Base-by-base conservation (phyloP, 1,140 invertebrate species). In the Mizuhopecten yessoensis region DNA sequence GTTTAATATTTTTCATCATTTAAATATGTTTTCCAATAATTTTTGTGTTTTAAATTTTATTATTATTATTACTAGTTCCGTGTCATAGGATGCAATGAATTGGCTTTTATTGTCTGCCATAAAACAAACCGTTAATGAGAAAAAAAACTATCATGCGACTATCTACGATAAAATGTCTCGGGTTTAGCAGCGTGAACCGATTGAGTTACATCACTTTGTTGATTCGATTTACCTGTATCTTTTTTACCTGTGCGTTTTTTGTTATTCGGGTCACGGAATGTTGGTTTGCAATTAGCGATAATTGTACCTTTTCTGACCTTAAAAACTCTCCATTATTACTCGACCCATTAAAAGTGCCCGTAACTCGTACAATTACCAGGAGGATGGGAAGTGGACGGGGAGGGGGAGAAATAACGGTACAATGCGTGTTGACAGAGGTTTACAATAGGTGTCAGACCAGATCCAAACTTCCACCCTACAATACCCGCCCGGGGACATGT, bases 221-320 rank as follows among this genome's bases (percentile, higher is more conserved):
- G n/a, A 75, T 75, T 9, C 57, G n/a, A 7, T 45, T 29, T 29
- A 75, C 57, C 57, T 75, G 57, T 5, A 75, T 75, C 23, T 29
- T 75, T 49, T 75, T 75, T 75, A 75, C 57, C n/a, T 75, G 57
- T 75, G 57, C 17, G 29, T 29, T 29, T 29, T 75, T 39, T 39
- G 13, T 5, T 29, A 29, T 75, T 49, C 1, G 57, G 57, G 57
- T 75, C 57, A 75, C 57, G 57, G 57, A 75, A 75, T 75, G n/a
- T 75, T 75, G 57, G 29, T n/a, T 75, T 75, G 57, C 57, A 29
- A 75, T 75, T 75, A 75, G 57, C 17, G 57, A 29, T 75, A 75
- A 75, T 75, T 75, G 57, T 75, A 75, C 29, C 57, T 75, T 75
- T 75, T 29, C 57, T 75, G 57, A 75, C 57, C 57, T 75, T 29